Percentiles rank a stretch among this genome's conserved stretches.
Evolutionary conservation across 2,888 invertebrate species (phyloP).

Genomic region (Drosophila affinis): DNA sequence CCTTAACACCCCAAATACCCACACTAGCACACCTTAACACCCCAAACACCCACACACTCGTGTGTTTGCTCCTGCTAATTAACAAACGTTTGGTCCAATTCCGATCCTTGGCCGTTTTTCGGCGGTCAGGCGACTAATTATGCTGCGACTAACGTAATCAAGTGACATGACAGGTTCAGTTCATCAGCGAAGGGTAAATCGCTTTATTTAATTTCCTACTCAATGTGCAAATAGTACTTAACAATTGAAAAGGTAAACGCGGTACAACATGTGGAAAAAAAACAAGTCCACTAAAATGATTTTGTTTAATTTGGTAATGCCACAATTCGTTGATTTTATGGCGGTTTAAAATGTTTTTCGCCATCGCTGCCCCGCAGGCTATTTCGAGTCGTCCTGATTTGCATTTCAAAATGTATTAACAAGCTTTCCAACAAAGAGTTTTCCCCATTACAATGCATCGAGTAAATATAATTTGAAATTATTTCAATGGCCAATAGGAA

Average conservation of each 20-base stretch:
- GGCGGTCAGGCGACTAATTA: conserved; percentile 45
- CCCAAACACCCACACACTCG: conserved; percentile 4
- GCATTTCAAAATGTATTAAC: conserved; percentile 31
- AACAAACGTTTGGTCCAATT: conserved; percentile 34
- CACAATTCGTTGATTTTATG: conserved; percentile 28
- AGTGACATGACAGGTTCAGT: conserved; percentile 38
- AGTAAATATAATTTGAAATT: conserved; percentile 20
- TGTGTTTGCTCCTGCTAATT: conserved; percentile 51
- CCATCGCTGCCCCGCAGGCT: neutral
- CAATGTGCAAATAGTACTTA: conserved; percentile 6
- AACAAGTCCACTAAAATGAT: neutral
- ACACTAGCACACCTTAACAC: neutral
- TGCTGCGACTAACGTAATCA: conserved; percentile 45
- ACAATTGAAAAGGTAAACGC: neutral
- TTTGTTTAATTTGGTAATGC: conserved; percentile 3
- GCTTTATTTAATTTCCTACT: conserved; percentile 34
- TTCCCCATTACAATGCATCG: conserved; percentile 12
- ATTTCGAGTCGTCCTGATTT: conserved; percentile 21
- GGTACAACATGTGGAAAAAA: neutral
- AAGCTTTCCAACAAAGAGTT: conserved; percentile 5
- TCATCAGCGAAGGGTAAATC: conserved; percentile 21
- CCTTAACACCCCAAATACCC: neutral
- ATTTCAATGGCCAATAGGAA: conserved; percentile 15
- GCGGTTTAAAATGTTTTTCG: conserved; percentile 1
- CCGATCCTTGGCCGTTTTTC: conserved; percentile 40